Conservation (phyloP, 1,140 invertebrate species). For the Procambarus clarkii region DNA sequence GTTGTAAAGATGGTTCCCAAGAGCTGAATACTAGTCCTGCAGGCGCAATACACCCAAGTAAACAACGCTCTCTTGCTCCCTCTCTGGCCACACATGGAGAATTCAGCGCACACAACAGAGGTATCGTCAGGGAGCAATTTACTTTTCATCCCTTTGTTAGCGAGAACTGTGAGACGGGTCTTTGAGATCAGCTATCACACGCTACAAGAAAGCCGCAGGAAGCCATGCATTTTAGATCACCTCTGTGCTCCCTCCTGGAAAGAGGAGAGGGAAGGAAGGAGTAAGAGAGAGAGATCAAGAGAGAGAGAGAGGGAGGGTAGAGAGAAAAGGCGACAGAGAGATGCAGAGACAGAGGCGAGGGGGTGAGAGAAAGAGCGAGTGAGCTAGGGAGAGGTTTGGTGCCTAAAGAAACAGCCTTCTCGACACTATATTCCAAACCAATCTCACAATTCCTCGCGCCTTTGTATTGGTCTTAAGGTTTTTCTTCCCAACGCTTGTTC, state of each 20-base stretch:
- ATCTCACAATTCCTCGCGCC: no score
- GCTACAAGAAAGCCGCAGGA: not conserved
- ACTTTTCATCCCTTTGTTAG: not conserved
- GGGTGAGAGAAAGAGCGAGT: not conserved
- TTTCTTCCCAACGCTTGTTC: no score
- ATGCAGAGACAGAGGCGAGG: not conserved
- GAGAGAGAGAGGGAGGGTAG: no score
- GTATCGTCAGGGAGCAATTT: not conserved
- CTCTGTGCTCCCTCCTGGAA: not conserved
- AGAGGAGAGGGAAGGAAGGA: not conserved
- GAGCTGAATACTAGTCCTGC: no score
- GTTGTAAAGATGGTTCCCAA: no score
- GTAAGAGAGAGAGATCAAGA: no score
- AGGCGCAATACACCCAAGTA: not conserved
- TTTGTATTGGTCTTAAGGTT: no score
- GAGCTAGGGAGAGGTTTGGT: not conserved
- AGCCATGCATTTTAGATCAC: constrained; percentile 17
- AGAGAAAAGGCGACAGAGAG: no score
- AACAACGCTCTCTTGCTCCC: not conserved
- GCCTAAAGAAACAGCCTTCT: no score
- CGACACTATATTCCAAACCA: no score
- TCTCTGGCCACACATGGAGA: no score
- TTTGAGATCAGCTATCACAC: not conserved
- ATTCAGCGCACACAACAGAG: not conserved
- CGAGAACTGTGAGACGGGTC: not conserved